phyloP scores from a whole-genome alignment of 2,113 vertebrate genomes.

The Monopterus albus region DNA sequence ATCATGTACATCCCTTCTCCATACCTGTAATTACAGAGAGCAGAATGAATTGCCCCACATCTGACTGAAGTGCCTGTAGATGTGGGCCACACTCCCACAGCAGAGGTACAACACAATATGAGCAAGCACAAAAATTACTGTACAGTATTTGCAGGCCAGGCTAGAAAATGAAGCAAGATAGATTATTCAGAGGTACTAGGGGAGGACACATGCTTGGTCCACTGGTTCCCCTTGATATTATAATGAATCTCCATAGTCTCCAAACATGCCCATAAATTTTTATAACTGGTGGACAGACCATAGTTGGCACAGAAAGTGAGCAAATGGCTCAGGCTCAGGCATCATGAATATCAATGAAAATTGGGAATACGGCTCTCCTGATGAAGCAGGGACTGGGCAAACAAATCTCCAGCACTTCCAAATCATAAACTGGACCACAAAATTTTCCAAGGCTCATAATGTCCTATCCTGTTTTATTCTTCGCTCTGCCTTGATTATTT shows the following conservation, averaged over 20 bases:
- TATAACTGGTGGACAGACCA: constrained; percentile 65
- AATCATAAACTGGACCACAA: constrained; percentile 28
- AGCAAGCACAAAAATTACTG: constrained; percentile 3
- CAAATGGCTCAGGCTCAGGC: constrained; percentile 60
- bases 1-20: not conserved
- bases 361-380: constrained; percentile 32
- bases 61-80: constrained; percentile 29
- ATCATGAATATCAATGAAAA: constrained; percentile 64
- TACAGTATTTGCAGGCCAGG: not conserved
- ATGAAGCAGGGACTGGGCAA: constrained; percentile 17
- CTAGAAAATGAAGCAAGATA: constrained; percentile 5
- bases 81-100: constrained; percentile 27
- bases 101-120: not conserved
- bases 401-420: constrained; percentile 29
- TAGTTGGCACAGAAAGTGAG: constrained; percentile 56
- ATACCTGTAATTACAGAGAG: constrained; percentile 43
- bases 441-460: not conserved
- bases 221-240: constrained; percentile 58
- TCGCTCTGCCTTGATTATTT: constrained; percentile 22
- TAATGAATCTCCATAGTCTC: constrained; percentile 61
- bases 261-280: constrained; percentile 67
- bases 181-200: constrained; percentile 48
- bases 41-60: constrained; percentile 22
- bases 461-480: constrained; percentile 15
- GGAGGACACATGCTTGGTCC: constrained; percentile 39